phyloP scores from a whole-genome alignment of 1,140 invertebrate species.

The Marisa cornuarietis region DNA sequence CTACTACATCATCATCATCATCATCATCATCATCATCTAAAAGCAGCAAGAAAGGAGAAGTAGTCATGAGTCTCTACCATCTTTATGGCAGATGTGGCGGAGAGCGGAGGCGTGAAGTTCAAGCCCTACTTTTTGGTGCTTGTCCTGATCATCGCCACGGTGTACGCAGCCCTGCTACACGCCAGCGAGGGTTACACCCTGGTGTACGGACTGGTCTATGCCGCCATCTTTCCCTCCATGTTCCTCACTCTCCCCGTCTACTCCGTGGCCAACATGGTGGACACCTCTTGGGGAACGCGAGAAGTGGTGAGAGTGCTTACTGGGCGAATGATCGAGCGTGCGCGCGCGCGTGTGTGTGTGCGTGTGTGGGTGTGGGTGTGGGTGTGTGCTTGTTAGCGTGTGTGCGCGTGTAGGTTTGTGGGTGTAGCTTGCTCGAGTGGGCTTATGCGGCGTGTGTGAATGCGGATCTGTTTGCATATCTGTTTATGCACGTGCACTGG shows the following conservation, averaged over 20 bases:
- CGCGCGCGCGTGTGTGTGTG: too few relatives aligned
- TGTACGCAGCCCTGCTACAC: constrained; percentile 42
- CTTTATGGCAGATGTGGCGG: constrained; percentile 26
- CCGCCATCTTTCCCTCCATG: constrained; percentile 42
- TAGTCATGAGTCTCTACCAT: background rate
- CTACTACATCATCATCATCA: background rate
- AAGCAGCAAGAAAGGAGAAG: too few relatives aligned
- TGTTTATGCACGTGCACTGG: too few relatives aligned
- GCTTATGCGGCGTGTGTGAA: too few relatives aligned
- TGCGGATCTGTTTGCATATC: too few relatives aligned
- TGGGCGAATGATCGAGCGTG: too few relatives aligned
- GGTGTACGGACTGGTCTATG: constrained; percentile 36
- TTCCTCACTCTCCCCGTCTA: constrained; percentile 43
- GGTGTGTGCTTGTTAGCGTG: too few relatives aligned
- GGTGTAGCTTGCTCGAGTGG: too few relatives aligned
- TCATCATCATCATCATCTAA: background rate
- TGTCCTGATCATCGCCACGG: constrained; percentile 25
- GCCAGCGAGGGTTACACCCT: constrained; percentile 31
- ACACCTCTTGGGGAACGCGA: constrained; percentile 44
- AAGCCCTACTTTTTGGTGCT: constrained; percentile 43
- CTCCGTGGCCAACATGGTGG: constrained; percentile 40
- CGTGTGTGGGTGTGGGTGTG: too few relatives aligned
- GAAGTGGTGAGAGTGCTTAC: constrained; percentile 25
- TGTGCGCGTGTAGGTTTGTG: too few relatives aligned
- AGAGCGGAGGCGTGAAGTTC: constrained; percentile 30